Evolutionary conservation across 2,888 invertebrate genomes (phyloP).

Genomic region (Phyto melanocephala): DNA sequence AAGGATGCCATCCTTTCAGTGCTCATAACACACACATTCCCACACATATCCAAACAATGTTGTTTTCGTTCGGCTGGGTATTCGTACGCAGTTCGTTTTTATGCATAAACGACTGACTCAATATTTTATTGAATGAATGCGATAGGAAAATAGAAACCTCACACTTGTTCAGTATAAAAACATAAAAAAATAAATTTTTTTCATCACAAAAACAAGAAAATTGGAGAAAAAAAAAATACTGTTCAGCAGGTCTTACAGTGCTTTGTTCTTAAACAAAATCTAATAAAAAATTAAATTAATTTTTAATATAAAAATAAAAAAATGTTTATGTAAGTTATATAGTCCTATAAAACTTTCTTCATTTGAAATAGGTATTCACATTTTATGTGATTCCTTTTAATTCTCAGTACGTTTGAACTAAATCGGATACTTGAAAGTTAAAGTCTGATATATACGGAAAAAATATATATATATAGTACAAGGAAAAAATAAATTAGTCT

Average conservation of each 20-base stretch:
- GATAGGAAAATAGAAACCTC: slow-evolving; percentile 3
- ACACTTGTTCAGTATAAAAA: not conserved
- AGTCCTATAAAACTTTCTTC: too few species aligned
- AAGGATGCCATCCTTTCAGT: slow-evolving; percentile 32
- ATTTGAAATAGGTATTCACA: too few species aligned
- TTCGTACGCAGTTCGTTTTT: slow-evolving; percentile 37
- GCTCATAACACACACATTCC: not conserved
- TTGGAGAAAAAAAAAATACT: not conserved
- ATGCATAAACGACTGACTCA: slow-evolving; percentile 30
- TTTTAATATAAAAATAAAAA: too few species aligned
- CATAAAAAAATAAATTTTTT: not conserved
- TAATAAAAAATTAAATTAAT: too few species aligned
- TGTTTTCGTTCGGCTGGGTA: slow-evolving; percentile 8
- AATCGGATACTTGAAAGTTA: too few species aligned
- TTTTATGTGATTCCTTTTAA: too few species aligned
- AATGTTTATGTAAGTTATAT: too few species aligned
- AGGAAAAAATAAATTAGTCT: too few species aligned
- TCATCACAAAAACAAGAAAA: not conserved
- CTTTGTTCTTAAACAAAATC: not conserved
- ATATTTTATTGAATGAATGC: slow-evolving; percentile 42
- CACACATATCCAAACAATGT: slow-evolving; percentile 36
- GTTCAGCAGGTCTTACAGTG: not conserved
- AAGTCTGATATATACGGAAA: too few species aligned
- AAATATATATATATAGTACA: too few species aligned
- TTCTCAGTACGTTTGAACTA: too few species aligned